phyloP scores from a whole-genome alignment of 2,113 vertebrate species.

The Prionailurus viverrinus region DNA sequence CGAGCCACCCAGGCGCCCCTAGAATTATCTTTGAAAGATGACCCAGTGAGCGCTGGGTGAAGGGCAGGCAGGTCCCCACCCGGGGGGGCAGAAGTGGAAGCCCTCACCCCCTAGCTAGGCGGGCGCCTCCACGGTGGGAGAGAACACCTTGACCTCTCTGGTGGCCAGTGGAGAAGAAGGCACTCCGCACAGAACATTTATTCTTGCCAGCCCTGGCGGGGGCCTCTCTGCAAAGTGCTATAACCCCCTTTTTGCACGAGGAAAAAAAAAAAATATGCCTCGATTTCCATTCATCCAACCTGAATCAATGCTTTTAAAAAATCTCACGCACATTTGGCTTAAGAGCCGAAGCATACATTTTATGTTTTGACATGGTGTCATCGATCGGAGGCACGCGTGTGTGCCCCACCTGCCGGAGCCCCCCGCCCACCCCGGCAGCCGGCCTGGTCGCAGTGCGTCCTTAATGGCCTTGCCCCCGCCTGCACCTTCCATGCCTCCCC shows the following conservation, averaged over 20 bases:
- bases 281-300: constrained; percentile 95
- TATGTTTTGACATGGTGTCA: constrained; percentile 98
- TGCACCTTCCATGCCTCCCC: constrained; percentile 84
- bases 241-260: constrained; percentile 93
- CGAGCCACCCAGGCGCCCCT: too few species aligned
- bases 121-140: rapidly evolving
- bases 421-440: constrained; percentile 80
- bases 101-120: rapidly evolving
- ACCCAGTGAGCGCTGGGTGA: not conserved
- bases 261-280: constrained; percentile 86
- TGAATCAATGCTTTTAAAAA: constrained; percentile 99
- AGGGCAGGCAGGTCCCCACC: rapidly evolving
- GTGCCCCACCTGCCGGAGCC: constrained; percentile 83
- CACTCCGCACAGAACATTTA: constrained; percentile 87
- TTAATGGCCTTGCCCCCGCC: constrained; percentile 95
- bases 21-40: too few species aligned
- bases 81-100: rapidly evolving
- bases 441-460: constrained; percentile 93
- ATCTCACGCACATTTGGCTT: constrained; percentile 98
- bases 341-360: constrained; percentile 99
- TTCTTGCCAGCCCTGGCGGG: constrained; percentile 86
- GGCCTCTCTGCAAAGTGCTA: constrained; percentile 93
- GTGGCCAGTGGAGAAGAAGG: constrained; percentile 72
- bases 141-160: constrained; percentile 86
- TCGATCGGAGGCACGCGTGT: constrained; percentile 90